A percentile compares a stretch with the other conserved stretches of the same genome.
Evolutionary conservation across 2,113 vertebrate genomes (phyloP).

Genomic region (Indri indri): DNA sequence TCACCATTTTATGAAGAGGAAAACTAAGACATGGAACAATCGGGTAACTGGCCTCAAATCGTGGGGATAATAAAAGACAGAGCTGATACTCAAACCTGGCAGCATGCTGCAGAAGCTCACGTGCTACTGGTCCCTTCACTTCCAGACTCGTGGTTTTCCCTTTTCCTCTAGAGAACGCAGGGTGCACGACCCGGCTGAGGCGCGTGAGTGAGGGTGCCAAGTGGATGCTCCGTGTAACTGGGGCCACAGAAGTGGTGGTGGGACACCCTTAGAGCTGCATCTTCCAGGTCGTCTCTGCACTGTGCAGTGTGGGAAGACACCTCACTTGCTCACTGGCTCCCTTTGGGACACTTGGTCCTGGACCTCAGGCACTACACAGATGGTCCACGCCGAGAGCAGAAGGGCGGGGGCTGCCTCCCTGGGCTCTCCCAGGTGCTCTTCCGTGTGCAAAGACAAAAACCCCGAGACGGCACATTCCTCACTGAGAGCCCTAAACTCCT

Average conservation of each 20-base stretch:
- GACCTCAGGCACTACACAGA: not conserved
- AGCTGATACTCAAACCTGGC: not conserved
- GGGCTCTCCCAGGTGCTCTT: not conserved
- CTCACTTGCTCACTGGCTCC: rapidly evolving
- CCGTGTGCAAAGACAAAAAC: not conserved
- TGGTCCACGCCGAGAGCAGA: too few relatives aligned
- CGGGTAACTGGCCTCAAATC: not conserved
- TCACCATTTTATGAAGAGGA: not conserved
- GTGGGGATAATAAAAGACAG: rapidly evolving
- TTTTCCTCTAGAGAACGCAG: not conserved
- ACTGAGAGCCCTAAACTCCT: not conserved
- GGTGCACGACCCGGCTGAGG: not conserved
- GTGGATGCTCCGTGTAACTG: not conserved
- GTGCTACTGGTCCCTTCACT: not conserved
- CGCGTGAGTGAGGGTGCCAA: not conserved
- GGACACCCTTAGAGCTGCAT: not conserved
- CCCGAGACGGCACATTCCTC: not conserved
- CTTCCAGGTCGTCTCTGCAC: not conserved
- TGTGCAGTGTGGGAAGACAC: not conserved
- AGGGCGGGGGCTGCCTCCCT: not conserved
- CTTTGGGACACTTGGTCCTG: not conserved
- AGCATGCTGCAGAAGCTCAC: not conserved
- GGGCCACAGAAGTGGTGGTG: not conserved
- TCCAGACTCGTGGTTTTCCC: not conserved
- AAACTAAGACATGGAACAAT: not conserved